Base-by-base conservation (phyloP, 2,888 invertebrate species). In the Drosophila anomalipes region DNA sequence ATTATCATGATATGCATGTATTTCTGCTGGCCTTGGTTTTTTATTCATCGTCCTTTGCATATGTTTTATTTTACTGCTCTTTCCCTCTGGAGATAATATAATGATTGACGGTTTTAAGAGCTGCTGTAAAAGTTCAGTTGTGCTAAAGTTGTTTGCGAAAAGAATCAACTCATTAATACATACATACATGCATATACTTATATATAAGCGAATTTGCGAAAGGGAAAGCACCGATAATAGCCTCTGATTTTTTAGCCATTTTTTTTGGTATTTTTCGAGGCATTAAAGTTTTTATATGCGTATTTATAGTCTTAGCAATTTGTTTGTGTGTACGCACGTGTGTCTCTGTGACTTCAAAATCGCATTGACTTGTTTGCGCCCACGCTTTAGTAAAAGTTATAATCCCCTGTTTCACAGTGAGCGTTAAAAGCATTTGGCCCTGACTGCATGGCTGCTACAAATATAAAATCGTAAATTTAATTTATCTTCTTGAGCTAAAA, bases 111-210 rank as follows among this genome's bases (percentile, higher is more conserved):
- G 56, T 59, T 61, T 72, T 58, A 71, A 82, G 64, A 76, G 60
- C 51, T 53, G 68, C 70, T 78, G 83, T 89, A 81, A 81, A 84
- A 83, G 59, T 78, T 71, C 69, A 54, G 73, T 79, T 85, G 85
- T 49, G 71, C 54, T 47, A 53, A 60, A 41, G 52, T 39, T 37
- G 35, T 39, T 30, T 54, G n/a, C 1, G 26, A 52, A 81, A 61
- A 39, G 44, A 39, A 52, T 28, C 14, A 60, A 37, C 26, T 57
- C 30, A 53, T 56, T n/a, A 44, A 22, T 7, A n/a, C 16, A 35
- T n/a, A 12, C 19, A 44, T 16, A 49, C 16, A 58, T 33, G 22
- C 7, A n/a, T 4, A 33, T 22, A 22, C 2, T 16, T 30, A 30
- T 35, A 52, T 39, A 37, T 3, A 69, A 37, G 9, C 3, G 33